phyloP scores from a whole-genome alignment of 2,888 invertebrate species.

The Drosophila antonietae region DNA sequence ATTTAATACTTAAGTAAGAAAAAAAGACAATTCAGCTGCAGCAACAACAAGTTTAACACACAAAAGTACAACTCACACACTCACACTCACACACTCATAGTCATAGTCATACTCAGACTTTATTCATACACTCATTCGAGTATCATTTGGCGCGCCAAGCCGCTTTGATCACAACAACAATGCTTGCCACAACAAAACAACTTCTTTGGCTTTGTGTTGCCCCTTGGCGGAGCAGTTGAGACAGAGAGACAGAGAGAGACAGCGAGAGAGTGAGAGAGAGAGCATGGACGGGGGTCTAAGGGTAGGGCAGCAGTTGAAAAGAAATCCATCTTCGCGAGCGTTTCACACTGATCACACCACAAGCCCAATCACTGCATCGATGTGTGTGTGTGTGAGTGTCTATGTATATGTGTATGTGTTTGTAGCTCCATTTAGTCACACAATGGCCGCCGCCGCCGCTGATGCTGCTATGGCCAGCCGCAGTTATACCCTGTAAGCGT shows the following conservation, averaged over 20 bases:
- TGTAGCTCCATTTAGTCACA: constrained; percentile 62
- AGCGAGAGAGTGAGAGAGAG: not conserved
- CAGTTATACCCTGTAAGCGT: constrained; percentile 21
- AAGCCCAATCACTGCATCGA: constrained; percentile 30
- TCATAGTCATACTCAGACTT: constrained; percentile 21
- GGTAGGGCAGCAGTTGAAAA: constrained; percentile 48
- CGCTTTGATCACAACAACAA: constrained; percentile 84
- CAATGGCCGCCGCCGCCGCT: constrained; percentile 57
- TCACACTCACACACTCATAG: constrained; percentile 1
- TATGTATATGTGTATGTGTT: constrained; percentile 27
- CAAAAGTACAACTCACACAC: constrained; percentile 77
- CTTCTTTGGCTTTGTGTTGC: constrained; percentile 73
- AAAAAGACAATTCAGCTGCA: constrained; percentile 53
- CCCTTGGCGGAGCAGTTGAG: constrained; percentile 22
- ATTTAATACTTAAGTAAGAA: constrained; percentile 60
- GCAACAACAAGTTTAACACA: constrained; percentile 33
- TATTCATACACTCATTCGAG: constrained; percentile 40
- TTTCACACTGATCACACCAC: constrained; percentile 66
- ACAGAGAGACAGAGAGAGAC: not conserved
- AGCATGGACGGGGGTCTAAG: not conserved
- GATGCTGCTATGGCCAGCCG: constrained; percentile 27
- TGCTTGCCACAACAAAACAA: constrained; percentile 84
- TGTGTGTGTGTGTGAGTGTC: constrained; percentile 9
- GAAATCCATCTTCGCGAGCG: constrained; percentile 80
- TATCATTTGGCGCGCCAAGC: constrained; percentile 78